Evolutionary conservation across 2,888 invertebrate genomes (phyloP).

Genomic region (Gortyna flavago): DNA sequence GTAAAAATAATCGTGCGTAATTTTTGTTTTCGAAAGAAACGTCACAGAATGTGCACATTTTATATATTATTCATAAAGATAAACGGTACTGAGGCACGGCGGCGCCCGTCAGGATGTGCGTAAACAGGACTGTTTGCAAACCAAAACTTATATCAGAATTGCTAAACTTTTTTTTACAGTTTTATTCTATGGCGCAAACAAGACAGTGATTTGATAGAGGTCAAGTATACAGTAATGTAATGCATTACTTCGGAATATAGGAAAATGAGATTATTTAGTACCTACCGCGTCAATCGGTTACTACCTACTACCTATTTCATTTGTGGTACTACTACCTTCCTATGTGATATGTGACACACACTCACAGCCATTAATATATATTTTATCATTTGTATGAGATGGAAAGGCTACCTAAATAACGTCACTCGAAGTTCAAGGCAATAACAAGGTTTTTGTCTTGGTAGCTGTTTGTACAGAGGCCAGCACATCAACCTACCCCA

Average conservation of each 20-base stretch:
- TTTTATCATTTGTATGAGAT: not conserved
- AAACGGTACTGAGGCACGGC: slow-evolving; percentile 47
- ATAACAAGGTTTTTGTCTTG: slow-evolving; percentile 30
- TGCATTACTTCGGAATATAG: slow-evolving; percentile 32
- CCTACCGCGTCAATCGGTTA: slow-evolving; percentile 1
- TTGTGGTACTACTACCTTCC: not conserved
- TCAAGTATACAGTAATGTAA: slow-evolving; percentile 33
- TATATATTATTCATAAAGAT: slow-evolving; percentile 58
- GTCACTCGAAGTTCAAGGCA: slow-evolving; percentile 40
- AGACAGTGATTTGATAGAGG: slow-evolving; percentile 29
- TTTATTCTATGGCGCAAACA: slow-evolving; percentile 38
- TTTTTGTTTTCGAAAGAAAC: slow-evolving; percentile 46
- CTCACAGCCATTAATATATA: not conserved
- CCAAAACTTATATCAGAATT: slow-evolving; percentile 66
- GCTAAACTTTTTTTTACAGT: slow-evolving; percentile 50
- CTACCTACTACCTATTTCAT: not conserved
- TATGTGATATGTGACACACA: not conserved
- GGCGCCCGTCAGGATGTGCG: slow-evolving; percentile 64
- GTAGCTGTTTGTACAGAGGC: no score
- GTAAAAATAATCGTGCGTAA: slow-evolving; percentile 31
- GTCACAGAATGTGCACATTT: slow-evolving; percentile 28
- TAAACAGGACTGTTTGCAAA: slow-evolving; percentile 71
- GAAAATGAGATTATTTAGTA: slow-evolving; percentile 6
- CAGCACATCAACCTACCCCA: no score
- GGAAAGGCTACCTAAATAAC: slow-evolving; percentile 4